Evolutionary conservation across 2,113 vertebrate genomes (phyloP).

Genomic region (Cinclus mexicanus): DNA sequence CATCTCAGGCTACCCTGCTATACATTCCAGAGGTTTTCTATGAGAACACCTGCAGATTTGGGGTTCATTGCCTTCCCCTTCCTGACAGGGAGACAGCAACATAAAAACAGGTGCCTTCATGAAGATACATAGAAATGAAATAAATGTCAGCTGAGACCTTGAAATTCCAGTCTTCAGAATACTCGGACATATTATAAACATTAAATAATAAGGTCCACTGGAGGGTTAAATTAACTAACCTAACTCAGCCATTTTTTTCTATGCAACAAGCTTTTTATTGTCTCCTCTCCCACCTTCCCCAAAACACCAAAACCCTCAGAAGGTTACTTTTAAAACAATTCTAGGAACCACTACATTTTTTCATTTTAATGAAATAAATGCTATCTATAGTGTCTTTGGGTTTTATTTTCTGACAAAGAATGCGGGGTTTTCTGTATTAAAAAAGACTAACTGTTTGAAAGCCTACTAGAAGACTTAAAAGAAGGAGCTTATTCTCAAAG

Average conservation of each 20-base stretch:
- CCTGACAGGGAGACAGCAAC: not conserved
- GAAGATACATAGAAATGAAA: not conserved
- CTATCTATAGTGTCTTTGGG: not conserved
- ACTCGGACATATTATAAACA: not conserved
- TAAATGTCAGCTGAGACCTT: not conserved
- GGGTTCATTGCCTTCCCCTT: not conserved
- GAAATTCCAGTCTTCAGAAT: not conserved
- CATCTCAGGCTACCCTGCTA: not conserved
- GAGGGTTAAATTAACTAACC: not conserved
- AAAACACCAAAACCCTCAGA: not conserved
- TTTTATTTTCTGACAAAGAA: not conserved
- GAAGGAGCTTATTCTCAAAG: not conserved
- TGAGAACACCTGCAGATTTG: not conserved
- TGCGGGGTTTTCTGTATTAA: not conserved
- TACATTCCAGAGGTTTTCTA: not conserved
- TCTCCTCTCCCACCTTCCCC: not conserved
- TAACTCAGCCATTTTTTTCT: not conserved
- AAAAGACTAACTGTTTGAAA: not conserved
- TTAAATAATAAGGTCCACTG: not conserved
- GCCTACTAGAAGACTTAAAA: not conserved
- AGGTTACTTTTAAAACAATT: not conserved
- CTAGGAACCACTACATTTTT: not conserved
- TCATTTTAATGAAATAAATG: not conserved
- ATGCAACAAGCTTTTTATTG: not conserved
- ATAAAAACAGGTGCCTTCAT: not conserved